Evolutionary conservation across 2,888 invertebrate genomes (phyloP).

Genomic region (Hirtodrosophila trivittata): DNA sequence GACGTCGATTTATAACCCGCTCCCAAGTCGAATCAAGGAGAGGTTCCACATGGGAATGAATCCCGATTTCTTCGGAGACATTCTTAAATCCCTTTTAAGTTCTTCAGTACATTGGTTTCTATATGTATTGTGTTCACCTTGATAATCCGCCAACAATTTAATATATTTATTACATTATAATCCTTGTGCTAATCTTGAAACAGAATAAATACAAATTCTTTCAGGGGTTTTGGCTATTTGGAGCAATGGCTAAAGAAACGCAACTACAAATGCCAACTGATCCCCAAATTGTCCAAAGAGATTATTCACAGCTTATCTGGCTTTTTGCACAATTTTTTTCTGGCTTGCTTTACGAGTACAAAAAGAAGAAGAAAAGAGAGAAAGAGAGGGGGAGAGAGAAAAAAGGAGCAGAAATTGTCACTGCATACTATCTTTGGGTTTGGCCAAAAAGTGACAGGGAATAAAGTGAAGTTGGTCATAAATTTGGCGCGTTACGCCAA

Average conservation of each 20-base stretch:
- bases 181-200: too few species aligned
- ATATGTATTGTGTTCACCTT: too few species aligned
- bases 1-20: too few species aligned
- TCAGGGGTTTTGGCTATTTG: neutral
- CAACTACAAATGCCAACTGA: conserved; percentile 15
- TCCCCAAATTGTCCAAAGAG: conserved; percentile 42
- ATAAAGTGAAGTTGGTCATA: conserved; percentile 77
- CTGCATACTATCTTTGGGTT: conserved; percentile 54
- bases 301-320: conserved; percentile 53
- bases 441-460: conserved; percentile 68
- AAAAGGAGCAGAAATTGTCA: conserved; percentile 47
- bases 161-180: too few species aligned
- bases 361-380: neutral
- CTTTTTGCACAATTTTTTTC: conserved; percentile 39
- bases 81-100: too few species aligned
- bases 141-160: too few species aligned
- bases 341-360: neutral
- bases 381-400: conserved; percentile 2
- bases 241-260: neutral
- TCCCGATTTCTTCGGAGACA: too few species aligned
- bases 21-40: too few species aligned
- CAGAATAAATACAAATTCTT: neutral
- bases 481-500: conserved; percentile 77
- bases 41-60: too few species aligned
- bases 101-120: too few species aligned